phyloP scores from a whole-genome alignment of 1,140 invertebrate genomes.

The Aleiodes sp. region DNA sequence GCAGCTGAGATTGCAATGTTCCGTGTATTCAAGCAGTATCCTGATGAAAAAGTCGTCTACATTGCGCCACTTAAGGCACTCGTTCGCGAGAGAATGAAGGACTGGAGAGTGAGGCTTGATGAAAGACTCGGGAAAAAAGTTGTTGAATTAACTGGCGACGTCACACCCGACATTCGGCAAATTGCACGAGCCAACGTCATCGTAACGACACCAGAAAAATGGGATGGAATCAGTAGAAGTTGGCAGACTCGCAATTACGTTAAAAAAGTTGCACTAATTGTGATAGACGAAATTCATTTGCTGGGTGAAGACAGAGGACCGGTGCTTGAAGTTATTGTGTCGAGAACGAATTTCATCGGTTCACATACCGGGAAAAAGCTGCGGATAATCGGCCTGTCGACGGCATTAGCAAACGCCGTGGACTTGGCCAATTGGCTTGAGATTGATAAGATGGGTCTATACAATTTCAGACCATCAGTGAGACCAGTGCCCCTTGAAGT shows the following conservation, averaged over 20 bases:
- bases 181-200: slow-evolving; percentile 90
- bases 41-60: slow-evolving; percentile 93
- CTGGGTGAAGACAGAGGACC: slow-evolving; percentile 90
- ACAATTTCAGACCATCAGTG: slow-evolving; percentile 97
- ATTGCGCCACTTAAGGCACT: slow-evolving; percentile 98
- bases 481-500: slow-evolving; percentile 97
- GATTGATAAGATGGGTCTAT: slow-evolving; percentile 89
- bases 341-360: slow-evolving; percentile 90
- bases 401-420: slow-evolving; percentile 95
- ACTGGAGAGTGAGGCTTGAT: slow-evolving; percentile 93
- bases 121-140: slow-evolving; percentile 83
- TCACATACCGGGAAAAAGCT: slow-evolving; percentile 82
- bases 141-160: slow-evolving; percentile 96
- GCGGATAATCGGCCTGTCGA: slow-evolving; percentile 94
- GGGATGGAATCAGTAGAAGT: slow-evolving; percentile 97
- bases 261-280: slow-evolving; percentile 88
- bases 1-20: slow-evolving; percentile 98
- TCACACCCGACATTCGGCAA: slow-evolving; percentile 90
- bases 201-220: slow-evolving; percentile 99
- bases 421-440: slow-evolving; percentile 97
- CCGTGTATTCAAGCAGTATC: slow-evolving; percentile 86
- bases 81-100: slow-evolving; percentile 94
- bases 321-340: slow-evolving; percentile 87
- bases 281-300: slow-evolving; percentile 99
- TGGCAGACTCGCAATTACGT: slow-evolving; percentile 98